phyloP scores from a whole-genome alignment of 2,113 vertebrate species.

The Cettia cetti region DNA sequence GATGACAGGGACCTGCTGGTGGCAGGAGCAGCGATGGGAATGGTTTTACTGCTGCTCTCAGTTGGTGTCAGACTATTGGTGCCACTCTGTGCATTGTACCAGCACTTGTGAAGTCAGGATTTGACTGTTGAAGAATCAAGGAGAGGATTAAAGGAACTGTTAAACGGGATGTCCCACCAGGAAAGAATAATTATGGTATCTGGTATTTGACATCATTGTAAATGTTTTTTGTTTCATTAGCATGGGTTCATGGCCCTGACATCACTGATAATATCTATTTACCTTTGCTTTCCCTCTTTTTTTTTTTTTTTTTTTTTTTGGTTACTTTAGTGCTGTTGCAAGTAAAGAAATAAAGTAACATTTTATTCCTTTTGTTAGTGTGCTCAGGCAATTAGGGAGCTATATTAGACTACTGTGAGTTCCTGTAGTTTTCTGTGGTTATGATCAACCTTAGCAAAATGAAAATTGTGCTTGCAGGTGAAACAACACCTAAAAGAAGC shows the following conservation, averaged over 20 bases:
- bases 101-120: neutral
- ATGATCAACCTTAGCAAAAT: conserved; percentile 13
- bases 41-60: neutral
- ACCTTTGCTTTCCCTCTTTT: neutral
- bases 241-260: neutral
- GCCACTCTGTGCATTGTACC: neutral
- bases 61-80: neutral
- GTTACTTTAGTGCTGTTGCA: neutral
- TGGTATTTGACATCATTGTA: neutral
- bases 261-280: neutral
- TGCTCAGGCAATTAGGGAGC: neutral
- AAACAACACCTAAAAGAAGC: neutral
- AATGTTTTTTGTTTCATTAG: neutral
- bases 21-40: neutral
- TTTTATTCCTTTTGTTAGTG: neutral
- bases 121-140: neutral
- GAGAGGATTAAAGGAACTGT: neutral
- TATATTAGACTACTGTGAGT: neutral
- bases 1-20: neutral
- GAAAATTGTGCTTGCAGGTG: neutral
- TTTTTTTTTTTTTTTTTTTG: neutral
- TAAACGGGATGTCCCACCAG: neutral
- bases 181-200: neutral
- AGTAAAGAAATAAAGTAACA: neutral
- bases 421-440: neutral